Evolutionary conservation across 1,140 invertebrate species (phyloP).

Genomic region (Drosophila punjabiensis): DNA sequence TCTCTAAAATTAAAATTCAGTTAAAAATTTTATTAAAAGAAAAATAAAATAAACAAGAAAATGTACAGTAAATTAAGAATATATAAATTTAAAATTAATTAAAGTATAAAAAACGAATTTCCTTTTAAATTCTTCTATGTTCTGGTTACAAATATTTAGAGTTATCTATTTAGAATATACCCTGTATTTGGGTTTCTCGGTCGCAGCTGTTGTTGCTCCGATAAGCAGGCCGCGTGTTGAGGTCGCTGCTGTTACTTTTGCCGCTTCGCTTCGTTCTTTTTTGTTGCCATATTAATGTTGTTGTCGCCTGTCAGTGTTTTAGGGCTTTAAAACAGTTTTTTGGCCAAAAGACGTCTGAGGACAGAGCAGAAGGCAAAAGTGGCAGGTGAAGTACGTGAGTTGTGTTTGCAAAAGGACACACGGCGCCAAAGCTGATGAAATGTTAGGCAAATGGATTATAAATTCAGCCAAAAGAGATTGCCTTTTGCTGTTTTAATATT

Average conservation of each 20-base stretch:
- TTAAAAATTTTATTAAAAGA: too few relatives aligned
- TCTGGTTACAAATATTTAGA: neutral
- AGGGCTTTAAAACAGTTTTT: conserved; percentile 59
- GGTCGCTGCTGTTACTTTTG: conserved; percentile 51
- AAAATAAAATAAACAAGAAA: too few relatives aligned
- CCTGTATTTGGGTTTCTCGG: conserved; percentile 31
- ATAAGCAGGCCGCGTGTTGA: conserved; percentile 68
- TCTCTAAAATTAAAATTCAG: too few relatives aligned
- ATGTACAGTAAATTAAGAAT: neutral
- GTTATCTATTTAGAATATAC: neutral
- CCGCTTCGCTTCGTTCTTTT: conserved; percentile 15
- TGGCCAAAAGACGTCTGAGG: conserved; percentile 44
- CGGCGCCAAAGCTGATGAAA: conserved; percentile 40
- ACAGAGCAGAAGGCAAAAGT: conserved; percentile 44
- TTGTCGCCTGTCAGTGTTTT: conserved; percentile 54
- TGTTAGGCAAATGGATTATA: conserved; percentile 52
- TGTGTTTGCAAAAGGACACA: conserved; percentile 39
- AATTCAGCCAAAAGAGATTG: conserved; percentile 48
- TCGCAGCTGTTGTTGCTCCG: conserved; percentile 70
- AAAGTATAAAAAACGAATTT: too few relatives aligned
- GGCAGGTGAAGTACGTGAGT: conserved; percentile 67
- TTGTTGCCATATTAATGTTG: conserved; percentile 40
- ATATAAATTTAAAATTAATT: neutral
- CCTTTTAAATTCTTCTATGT: neutral
- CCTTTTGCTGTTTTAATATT: conserved; percentile 14